Percentiles rank a stretch among this genome's conserved stretches.
These are phyloP conservation scores for Sinohyriopsis cumingii DNA, from an alignment of 2,888 invertebrate genomes.

Conservation along the genomic window DNA sequence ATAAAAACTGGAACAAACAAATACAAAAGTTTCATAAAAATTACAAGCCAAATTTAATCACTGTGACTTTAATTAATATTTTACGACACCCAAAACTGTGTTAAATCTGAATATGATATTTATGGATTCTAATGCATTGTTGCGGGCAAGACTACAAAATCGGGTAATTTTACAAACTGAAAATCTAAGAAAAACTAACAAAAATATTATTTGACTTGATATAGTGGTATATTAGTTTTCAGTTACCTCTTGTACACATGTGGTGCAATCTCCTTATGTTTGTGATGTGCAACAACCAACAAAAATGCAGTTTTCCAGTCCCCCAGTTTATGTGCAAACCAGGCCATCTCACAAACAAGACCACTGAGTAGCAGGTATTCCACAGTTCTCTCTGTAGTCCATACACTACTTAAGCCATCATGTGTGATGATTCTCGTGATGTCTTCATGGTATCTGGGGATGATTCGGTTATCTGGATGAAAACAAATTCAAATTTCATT, in stretches of 20 bases:
- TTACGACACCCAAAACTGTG: too few species aligned
- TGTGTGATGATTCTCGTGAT: slow-evolving; percentile 53
- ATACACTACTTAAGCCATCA: slow-evolving; percentile 56
- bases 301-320: slow-evolving; percentile 70
- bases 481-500: not conserved
- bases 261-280: slow-evolving; percentile 53
- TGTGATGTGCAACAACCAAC: slow-evolving; percentile 54
- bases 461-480: slow-evolving; percentile 54
- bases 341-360: slow-evolving; percentile 66
- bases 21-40: too few species aligned
- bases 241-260: slow-evolving; percentile 54
- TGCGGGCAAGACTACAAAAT: too few species aligned
- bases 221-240: not conserved
- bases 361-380: slow-evolving; percentile 68
- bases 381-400: slow-evolving; percentile 65
- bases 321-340: slow-evolving; percentile 68
- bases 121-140: too few species aligned
- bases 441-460: slow-evolving; percentile 62
- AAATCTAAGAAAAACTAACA: too few species aligned
- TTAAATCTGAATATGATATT: too few species aligned
- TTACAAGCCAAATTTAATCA: too few species aligned
- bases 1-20: too few species aligned
- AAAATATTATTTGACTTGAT: too few species aligned
- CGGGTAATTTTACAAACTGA: too few species aligned
- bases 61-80: too few species aligned